Base-by-base conservation (phyloP, 2,888 invertebrate genomes). In the Lepidocyrtoides sp. region DNA sequence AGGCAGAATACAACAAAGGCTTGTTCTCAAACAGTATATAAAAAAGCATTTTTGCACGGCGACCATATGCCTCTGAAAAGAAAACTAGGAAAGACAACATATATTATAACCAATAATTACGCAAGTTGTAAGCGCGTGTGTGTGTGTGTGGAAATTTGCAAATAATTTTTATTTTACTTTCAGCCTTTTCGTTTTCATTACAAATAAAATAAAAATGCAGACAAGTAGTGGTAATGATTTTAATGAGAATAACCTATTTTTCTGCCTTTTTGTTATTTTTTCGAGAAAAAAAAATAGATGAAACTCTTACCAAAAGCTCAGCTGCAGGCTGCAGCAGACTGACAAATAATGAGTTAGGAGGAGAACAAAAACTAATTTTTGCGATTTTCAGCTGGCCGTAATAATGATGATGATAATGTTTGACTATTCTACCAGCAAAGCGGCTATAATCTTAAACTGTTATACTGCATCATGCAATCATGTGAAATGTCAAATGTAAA, bases 401-500 rank as follows among this genome's bases (percentile, higher is more conserved):
- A 17, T 54, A 29, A 54, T 36, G 26, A 54, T 54, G 54, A 23
- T 14, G n/a, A n/a, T n/a, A n/a, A n/a, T 63, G 12, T 26, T 17
- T 17, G 36, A 32, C 36, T 36, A 36, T 14, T 7, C 26, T 3
- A 5, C 3, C 26, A 26, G 23, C 12, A 7, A 36, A 26, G 23
- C 29, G 12, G 23, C 14, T 44, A 14, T 44, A 41, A n/a, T 10
- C 29, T 72, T 44, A 8, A 12, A 26, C 17, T 79, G n/a, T n/a
- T n/a, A n/a, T n/a, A 54, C 23, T 82, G 36, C 60, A 57, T 54
- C 79, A 57, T 81, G 69, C 72, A 57, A 86, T 77, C 77, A 44
- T 60, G 86, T 20, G 20, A 86, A 86, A 86, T 86, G 86, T 86
- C 86, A 86, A 86, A 86, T 86, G 86, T 77, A 86, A 86, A 86